A percentile compares a stretch with the other conserved stretches of the same genome.
These are phyloP conservation scores for Aethina tumida DNA, from an alignment of 1,140 invertebrate genomes.

Conservation along the genomic window DNA sequence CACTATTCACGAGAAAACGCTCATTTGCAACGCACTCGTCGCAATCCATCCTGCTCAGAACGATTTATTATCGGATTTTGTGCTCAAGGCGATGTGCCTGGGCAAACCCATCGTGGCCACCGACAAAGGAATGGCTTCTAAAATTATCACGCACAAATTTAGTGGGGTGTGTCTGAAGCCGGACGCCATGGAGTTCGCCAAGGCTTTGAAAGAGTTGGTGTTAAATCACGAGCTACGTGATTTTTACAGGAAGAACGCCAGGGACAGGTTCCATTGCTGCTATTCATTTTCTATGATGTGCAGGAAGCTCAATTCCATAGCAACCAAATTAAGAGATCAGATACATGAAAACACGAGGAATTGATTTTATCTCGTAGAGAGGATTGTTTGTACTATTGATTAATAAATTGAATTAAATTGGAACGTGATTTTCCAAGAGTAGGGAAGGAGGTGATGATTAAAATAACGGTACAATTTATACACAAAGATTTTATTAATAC, in stretches of 20 bases:
- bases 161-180: slow-evolving; percentile 27
- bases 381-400: too few relatives aligned
- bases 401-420: too few relatives aligned
- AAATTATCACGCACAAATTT: slow-evolving; percentile 25
- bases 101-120: slow-evolving; percentile 27
- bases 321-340: too few relatives aligned
- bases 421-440: too few relatives aligned
- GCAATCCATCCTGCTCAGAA: slow-evolving; percentile 25
- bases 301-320: too few relatives aligned
- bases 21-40: slow-evolving; percentile 23
- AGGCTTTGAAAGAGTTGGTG: slow-evolving; percentile 24
- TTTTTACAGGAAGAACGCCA: slow-evolving; percentile 21
- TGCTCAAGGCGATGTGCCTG: slow-evolving; percentile 24
- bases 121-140: slow-evolving; percentile 24
- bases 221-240: slow-evolving; percentile 17
- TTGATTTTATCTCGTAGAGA: too few relatives aligned
- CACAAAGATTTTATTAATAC: slow-evolving; percentile 21
- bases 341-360: too few relatives aligned
- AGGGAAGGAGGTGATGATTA: too few relatives aligned
- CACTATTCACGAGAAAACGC: slow-evolving; percentile 27
- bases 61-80: slow-evolving; percentile 25
- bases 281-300: slow-evolving; percentile 19
- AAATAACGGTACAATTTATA: too few relatives aligned
- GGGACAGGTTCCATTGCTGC: slow-evolving; percentile 16
- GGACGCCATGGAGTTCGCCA: slow-evolving; percentile 23